A percentile compares a stretch with the other conserved stretches of the same genome.
Evolutionary conservation across 2,888 invertebrate species (phyloP).

Genomic region (Hypercompe scribonia): DNA sequence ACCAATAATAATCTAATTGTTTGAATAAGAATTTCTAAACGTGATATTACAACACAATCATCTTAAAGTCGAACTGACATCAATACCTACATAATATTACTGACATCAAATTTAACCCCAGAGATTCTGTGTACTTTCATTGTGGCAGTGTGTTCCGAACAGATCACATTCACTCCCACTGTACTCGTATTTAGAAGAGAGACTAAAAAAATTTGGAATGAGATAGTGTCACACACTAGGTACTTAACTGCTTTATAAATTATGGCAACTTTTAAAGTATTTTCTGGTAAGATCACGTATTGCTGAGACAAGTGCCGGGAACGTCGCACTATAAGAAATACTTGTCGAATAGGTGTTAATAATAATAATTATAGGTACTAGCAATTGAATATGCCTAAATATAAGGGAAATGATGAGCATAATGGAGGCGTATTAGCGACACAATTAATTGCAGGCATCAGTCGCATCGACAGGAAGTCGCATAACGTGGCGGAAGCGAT

Average conservation of each 20-base stretch:
- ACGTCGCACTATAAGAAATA: background rate
- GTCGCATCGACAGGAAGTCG: conserved; percentile 47
- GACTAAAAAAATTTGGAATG: background rate
- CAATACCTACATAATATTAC: too few species aligned
- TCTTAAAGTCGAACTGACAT: too few species aligned
- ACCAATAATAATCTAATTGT: too few species aligned
- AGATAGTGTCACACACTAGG: background rate
- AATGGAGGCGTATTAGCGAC: conserved; percentile 72
- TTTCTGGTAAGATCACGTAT: too few species aligned
- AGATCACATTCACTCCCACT: background rate
- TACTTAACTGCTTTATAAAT: too few species aligned
- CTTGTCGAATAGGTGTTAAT: conserved; percentile 35
- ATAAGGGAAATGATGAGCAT: conserved; percentile 57
- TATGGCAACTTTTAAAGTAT: too few species aligned
- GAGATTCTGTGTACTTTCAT: background rate
- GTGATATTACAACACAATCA: too few species aligned
- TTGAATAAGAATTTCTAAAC: too few species aligned
- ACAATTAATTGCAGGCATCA: conserved; percentile 58
- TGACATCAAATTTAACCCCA: background rate
- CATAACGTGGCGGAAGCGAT: conserved; percentile 51
- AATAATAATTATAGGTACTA: conserved; percentile 43
- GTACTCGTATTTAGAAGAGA: background rate
- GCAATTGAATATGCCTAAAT: conserved; percentile 42
- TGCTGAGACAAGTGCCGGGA: background rate
- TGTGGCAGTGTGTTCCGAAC: background rate